Percentiles rank a stretch among this genome's conserved stretches.
Conservation (phyloP, 2,888 invertebrate species). For the Selenia dentaria region DNA sequence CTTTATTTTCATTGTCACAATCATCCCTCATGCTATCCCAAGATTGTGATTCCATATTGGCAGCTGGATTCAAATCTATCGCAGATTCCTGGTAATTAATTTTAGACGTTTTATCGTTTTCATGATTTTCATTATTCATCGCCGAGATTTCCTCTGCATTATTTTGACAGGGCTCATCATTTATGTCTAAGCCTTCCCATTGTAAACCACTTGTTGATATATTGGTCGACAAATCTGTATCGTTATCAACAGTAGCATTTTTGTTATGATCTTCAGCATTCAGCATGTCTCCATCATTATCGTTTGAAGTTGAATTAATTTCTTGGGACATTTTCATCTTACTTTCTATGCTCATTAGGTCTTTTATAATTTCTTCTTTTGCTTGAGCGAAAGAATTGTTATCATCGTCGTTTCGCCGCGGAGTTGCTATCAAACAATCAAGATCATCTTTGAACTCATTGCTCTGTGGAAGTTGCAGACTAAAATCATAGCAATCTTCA, state of each 20-base stretch:
- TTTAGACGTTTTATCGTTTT: constrained; percentile 34
- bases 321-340: constrained; percentile 58
- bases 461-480: constrained; percentile 63
- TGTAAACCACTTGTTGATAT: constrained; percentile 41
- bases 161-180: constrained; percentile 19
- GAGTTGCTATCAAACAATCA: constrained; percentile 70
- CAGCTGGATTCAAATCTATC: constrained; percentile 54
- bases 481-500: constrained; percentile 74
- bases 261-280: constrained; percentile 38
- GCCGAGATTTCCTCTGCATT: constrained; percentile 25
- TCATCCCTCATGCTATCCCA: constrained; percentile 50
- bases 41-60: constrained; percentile 44
- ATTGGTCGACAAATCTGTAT: constrained; percentile 31
- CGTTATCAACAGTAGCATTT: constrained; percentile 25
- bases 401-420: constrained; percentile 60
- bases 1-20: constrained; percentile 45
- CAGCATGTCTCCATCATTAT: constrained; percentile 30
- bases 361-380: constrained; percentile 74
- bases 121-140: constrained; percentile 35
- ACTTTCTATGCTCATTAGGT: constrained; percentile 74
- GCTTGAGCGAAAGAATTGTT: constrained; percentile 56
- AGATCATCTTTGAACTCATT: constrained; percentile 71
- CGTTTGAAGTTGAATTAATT: constrained; percentile 35
- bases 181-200: constrained; percentile 52
- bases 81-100: constrained; percentile 44